A percentile compares a stretch with the other conserved stretches of the same genome.
These are phyloP conservation scores for Mustela nigripes DNA, from an alignment of 2,113 vertebrate species.

Conservation along the genomic window DNA sequence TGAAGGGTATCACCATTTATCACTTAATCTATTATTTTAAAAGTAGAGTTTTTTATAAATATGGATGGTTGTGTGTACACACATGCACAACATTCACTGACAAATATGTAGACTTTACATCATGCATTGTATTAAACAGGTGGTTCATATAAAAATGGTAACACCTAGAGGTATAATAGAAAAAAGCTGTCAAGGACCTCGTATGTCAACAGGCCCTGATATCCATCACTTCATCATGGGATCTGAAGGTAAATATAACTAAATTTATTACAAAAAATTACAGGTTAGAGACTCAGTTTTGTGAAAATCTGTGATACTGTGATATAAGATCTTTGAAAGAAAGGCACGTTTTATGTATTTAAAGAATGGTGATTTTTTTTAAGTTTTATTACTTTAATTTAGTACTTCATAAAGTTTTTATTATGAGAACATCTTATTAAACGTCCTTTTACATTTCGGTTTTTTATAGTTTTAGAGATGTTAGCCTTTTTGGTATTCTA, in stretches of 20 bases:
- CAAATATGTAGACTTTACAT: conserved; percentile 64
- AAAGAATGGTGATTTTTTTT: conserved; percentile 27
- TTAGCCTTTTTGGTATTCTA: conserved; percentile 38
- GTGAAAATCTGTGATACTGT: conserved; percentile 64
- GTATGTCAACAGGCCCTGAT: conserved; percentile 98
- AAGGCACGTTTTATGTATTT: conserved; percentile 51
- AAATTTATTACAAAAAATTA: conserved; percentile 70
- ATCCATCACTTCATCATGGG: conserved; percentile 99
- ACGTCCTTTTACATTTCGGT: conserved; percentile 29
- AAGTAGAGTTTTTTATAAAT: conserved; percentile 51
- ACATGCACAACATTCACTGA: neutral
- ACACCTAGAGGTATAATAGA: conserved; percentile 97
- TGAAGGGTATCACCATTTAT: conserved; percentile 56
- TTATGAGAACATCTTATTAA: conserved; percentile 59
- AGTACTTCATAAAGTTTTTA: conserved; percentile 66
- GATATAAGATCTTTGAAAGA: conserved; percentile 62
- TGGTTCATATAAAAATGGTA: conserved; percentile 98
- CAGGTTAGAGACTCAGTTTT: conserved; percentile 49
- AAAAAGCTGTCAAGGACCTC: conserved; percentile 98
- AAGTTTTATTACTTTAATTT: conserved; percentile 63
- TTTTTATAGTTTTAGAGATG: conserved; percentile 51
- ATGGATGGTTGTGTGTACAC: neutral
- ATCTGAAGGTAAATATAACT: conserved; percentile 94
- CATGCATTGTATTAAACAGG: conserved; percentile 89
- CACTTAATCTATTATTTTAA: conserved; percentile 39